Conservation (phyloP, 2,113 vertebrate genomes). For the Eonycteris spelaea region DNA sequence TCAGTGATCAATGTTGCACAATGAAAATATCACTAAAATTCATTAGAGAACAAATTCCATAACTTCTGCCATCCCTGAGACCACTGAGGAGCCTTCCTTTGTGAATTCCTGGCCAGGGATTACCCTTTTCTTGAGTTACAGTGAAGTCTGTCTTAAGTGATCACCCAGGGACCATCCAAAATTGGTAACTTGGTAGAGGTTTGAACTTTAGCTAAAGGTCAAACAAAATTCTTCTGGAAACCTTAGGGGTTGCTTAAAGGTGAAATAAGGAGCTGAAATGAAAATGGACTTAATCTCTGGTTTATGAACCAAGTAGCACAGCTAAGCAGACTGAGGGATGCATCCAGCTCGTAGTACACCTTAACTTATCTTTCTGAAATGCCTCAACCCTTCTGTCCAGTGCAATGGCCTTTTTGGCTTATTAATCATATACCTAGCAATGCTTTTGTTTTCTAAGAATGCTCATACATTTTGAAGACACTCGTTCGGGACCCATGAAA, state of each 20-base stretch:
- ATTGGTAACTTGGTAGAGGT: slow-evolving; percentile 62
- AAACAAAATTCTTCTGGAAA: slow-evolving; percentile 68
- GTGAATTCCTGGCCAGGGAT: slow-evolving; percentile 52
- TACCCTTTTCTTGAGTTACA: slow-evolving; percentile 59
- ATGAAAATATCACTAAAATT: slow-evolving; percentile 62
- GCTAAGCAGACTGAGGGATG: not conserved
- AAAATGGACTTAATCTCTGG: slow-evolving; percentile 69
- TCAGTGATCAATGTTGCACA: not conserved
- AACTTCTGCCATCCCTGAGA: slow-evolving; percentile 12
- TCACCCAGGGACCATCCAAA: slow-evolving; percentile 57
- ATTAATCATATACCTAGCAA: not conserved
- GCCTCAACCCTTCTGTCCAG: not conserved
- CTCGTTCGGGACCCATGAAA: not conserved
- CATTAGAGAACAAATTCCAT: slow-evolving; percentile 40
- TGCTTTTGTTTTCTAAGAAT: not conserved
- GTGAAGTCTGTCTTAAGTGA: slow-evolving; percentile 61
- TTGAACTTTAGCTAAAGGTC: slow-evolving; percentile 79
- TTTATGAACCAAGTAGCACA: slow-evolving; percentile 58
- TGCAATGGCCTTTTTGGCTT: not conserved
- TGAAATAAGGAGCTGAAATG: slow-evolving; percentile 68
- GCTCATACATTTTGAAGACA: not conserved
- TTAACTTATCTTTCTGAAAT: not conserved
- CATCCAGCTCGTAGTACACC: not conserved
- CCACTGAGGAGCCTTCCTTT: slow-evolving; percentile 28
- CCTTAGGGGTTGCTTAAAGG: slow-evolving; percentile 75